Evolutionary conservation across 2,797 vertebrate species (phyloP).

Genomic region (Acanthurus lineatus): DNA sequence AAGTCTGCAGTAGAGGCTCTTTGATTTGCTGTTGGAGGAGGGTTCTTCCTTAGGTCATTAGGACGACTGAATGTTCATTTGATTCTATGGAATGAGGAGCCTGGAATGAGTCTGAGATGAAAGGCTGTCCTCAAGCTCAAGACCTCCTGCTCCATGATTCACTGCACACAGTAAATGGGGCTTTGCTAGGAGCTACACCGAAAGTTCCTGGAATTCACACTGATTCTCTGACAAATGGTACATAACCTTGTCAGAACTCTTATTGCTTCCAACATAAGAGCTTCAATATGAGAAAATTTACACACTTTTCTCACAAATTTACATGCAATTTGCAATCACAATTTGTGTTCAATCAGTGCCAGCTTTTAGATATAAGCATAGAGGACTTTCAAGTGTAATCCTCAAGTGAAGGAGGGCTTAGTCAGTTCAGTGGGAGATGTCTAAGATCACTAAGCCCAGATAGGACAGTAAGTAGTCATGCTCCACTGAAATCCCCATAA

Average conservation of each 20-base stretch:
- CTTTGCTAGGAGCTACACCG: constrained; percentile 29
- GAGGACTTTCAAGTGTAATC: constrained; percentile 14
- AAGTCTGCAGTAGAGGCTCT: constrained; percentile 38
- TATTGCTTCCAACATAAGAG: neutral
- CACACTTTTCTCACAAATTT: constrained; percentile 15
- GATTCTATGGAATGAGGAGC: constrained; percentile 55
- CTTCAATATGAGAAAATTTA: neutral
- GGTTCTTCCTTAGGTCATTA: constrained; percentile 63
- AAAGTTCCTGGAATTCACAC: neutral
- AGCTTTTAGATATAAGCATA: constrained; percentile 1
- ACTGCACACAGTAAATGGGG: constrained; percentile 36
- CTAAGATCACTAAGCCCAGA: too few species aligned
- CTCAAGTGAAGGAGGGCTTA: constrained; percentile 22
- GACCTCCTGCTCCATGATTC: constrained; percentile 39
- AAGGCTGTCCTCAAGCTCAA: constrained; percentile 45
- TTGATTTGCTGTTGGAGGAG: constrained; percentile 49
- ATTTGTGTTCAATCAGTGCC: constrained; percentile 25
- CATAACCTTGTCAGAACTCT: too few species aligned
- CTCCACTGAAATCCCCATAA: neutral
- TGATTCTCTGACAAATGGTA: neutral
- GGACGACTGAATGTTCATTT: constrained; percentile 66
- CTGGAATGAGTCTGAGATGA: constrained; percentile 63
- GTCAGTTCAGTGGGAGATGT: neutral
- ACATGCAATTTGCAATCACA: constrained; percentile 23
- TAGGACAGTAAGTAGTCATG: neutral